Conservation (phyloP, 2,113 vertebrate genomes). For the Clarias magur region DNA sequence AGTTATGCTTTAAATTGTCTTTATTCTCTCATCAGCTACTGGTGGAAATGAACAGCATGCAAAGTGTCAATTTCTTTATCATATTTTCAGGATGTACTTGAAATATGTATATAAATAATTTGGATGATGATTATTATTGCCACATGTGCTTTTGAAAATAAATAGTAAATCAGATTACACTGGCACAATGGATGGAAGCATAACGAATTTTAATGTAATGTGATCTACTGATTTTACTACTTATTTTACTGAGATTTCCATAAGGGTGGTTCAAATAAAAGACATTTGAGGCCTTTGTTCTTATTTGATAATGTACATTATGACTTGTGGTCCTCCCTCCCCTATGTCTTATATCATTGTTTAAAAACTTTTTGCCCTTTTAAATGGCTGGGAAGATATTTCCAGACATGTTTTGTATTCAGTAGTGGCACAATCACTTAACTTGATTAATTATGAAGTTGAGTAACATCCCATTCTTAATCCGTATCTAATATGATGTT, state of each 20-base stretch:
- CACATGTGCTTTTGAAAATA: neutral
- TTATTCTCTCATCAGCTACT: neutral
- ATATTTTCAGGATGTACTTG: neutral
- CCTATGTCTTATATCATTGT: neutral
- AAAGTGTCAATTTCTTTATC: neutral
- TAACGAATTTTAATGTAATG: neutral
- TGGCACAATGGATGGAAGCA: neutral
- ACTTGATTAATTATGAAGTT: neutral
- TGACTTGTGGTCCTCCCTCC: neutral
- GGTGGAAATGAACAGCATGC: neutral
- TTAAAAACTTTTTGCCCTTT: neutral
- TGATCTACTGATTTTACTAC: neutral
- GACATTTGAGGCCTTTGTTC: neutral
- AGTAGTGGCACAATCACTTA: neutral
- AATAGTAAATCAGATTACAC: neutral
- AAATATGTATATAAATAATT: no score
- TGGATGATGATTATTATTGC: neutral
- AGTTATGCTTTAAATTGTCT: neutral
- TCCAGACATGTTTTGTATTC: neutral
- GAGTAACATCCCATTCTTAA: no score
- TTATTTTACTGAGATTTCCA: neutral
- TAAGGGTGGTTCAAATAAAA: conserved; percentile 2
- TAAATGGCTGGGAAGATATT: neutral
- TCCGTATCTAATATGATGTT: no score
- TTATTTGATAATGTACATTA: neutral